Percentiles rank a stretch among this genome's conserved stretches.
phyloP scores from a whole-genome alignment of 2,888 invertebrate species.

The Octonoba sinensis region DNA sequence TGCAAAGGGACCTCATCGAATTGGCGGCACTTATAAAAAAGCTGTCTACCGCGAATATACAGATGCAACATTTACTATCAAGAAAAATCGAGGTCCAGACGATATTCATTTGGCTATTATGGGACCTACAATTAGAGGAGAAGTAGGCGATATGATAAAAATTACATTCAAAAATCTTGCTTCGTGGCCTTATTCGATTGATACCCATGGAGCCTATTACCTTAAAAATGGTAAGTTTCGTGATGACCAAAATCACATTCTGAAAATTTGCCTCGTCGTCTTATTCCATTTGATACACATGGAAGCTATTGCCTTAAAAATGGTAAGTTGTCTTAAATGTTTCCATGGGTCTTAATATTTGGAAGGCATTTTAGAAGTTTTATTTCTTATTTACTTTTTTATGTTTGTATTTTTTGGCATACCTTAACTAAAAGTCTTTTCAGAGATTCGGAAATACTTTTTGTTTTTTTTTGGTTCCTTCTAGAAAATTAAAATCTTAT shows the following conservation, averaged over 20 bases:
- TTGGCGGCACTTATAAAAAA: constrained; percentile 64
- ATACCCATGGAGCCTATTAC: constrained; percentile 64
- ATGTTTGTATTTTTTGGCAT: no score
- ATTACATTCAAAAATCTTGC: constrained; percentile 64
- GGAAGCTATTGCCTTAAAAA: constrained; percentile 59
- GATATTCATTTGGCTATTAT: constrained; percentile 61
- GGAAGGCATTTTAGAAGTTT: not conserved
- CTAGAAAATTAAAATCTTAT: no score
- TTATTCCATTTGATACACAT: constrained; percentile 61
- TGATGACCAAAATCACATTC: constrained; percentile 63
- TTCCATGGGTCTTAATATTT: not conserved
- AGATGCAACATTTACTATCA: constrained; percentile 58
- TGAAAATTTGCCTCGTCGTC: constrained; percentile 61
- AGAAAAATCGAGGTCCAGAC: constrained; percentile 30
- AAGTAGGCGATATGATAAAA: constrained; percentile 68
- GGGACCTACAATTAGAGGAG: constrained; percentile 69
- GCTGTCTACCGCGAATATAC: constrained; percentile 64
- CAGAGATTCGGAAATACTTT: no score
- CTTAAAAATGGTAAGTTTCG: constrained; percentile 36
- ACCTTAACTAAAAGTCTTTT: no score
- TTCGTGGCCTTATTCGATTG: constrained; percentile 56
- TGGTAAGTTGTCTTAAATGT: no score
- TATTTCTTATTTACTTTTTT: no score
- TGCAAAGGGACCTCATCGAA: constrained; percentile 34
- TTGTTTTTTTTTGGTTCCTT: no score